Base-by-base conservation (phyloP, 2,797 vertebrate genomes). In the Trachops cirrhosus region DNA sequence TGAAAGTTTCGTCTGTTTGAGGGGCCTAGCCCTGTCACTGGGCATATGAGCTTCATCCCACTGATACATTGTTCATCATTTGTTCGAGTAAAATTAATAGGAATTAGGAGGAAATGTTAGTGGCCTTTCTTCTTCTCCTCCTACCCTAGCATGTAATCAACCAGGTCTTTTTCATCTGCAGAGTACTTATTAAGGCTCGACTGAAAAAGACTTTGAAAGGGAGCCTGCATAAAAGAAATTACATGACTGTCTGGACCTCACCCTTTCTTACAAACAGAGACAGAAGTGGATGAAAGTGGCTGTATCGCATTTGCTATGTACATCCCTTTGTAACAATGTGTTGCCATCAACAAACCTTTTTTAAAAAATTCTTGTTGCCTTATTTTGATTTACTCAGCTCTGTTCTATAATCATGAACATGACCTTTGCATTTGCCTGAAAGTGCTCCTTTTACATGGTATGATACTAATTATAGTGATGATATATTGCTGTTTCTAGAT, bases 181-280 rank as follows among this genome's bases (percentile, higher is more conserved):
- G 67, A 87, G 86, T 96, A 83, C 90, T 97, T 97, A 96, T 97
- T 97, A 96, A 95, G 50, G 59, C 64, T 91, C 18, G 24, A 39
- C 71, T 54, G 83, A 77, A 93, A 96, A 87, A 88, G 52, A 7
- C 64, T 77, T 92, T 94, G 88, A 95, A 95, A 94, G 37, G 10
- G 52, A 95, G 70, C 15, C 83, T 86, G n/a, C 26, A 84, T 79
- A 83, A 94, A 92, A 91, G 75, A 95, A 82, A 89, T 91, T 89
- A 64, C 41, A 80, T 46, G 92, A 73, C 75, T 93, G 29, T 92
- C 77, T 68, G 59, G 86, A 84, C 71, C 37, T 91, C 82, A 70
- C 78, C 52, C 89, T 92, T 92, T 87, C 73, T 94, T 79, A 39
- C 52, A 91, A 89, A 95, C 48, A 93, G 85, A 94, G 37, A 95